Conservation (phyloP, 2,797 vertebrate genomes). For the Trichosurus vulpecula region DNA sequence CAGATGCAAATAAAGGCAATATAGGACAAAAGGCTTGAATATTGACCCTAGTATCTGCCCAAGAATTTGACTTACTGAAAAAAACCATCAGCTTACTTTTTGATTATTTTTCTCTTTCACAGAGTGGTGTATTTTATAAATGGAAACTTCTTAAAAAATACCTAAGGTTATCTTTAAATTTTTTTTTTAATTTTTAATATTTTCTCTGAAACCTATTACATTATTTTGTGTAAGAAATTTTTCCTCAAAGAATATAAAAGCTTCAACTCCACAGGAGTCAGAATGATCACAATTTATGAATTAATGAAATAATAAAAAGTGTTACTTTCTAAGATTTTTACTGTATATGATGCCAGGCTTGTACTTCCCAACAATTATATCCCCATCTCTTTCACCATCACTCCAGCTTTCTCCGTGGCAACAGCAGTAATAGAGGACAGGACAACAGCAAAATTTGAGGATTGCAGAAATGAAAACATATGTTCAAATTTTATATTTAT, state of each 20-base stretch:
- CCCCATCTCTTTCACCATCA: neutral
- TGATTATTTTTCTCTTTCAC: neutral
- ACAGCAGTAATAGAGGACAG: neutral
- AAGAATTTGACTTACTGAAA: neutral
- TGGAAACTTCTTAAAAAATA: neutral
- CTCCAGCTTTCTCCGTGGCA: neutral
- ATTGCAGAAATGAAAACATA: neutral
- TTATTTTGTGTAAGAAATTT: slow-evolving; percentile 20
- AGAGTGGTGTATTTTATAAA: neutral
- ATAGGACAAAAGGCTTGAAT: neutral
- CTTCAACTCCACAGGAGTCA: neutral
- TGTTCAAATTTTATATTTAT: neutral
- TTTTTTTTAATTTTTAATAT: slow-evolving; percentile 39
- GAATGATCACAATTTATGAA: slow-evolving; percentile 29
- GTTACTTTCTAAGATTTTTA: neutral
- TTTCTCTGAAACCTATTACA: slow-evolving; percentile 32
- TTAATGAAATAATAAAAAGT: slow-evolving; percentile 23
- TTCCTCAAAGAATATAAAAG: slow-evolving; percentile 10
- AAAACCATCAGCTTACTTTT: neutral
- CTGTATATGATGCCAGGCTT: neutral
- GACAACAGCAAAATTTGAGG: neutral
- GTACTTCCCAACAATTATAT: neutral
- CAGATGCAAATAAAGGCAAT: neutral
- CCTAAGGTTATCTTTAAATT: neutral
- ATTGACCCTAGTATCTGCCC: neutral